These are phyloP conservation scores for Ligdia adustata DNA, from an alignment of 2,888 invertebrate genomes.

Conservation along the genomic window DNA sequence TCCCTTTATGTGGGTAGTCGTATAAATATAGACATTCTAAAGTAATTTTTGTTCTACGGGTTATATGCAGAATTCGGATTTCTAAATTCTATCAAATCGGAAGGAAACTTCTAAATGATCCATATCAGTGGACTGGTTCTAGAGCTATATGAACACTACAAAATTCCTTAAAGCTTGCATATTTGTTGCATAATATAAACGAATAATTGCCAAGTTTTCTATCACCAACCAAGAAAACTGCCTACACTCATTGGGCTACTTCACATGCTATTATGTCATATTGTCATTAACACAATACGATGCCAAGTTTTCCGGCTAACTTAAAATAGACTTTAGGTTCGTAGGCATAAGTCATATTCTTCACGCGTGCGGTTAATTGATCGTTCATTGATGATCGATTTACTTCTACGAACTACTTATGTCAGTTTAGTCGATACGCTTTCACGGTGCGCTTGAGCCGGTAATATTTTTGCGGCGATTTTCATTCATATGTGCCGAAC, in stretches of 20 bases:
- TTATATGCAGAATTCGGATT: too few relatives aligned
- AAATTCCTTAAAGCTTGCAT: too few relatives aligned
- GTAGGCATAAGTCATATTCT: conserved; percentile 27
- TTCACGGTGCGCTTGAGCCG: conserved; percentile 10
- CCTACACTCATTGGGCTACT: conserved; percentile 25
- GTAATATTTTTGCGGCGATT: not conserved
- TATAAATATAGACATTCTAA: too few relatives aligned
- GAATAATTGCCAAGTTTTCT: not conserved
- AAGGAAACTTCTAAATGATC: too few relatives aligned
- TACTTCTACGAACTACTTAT: conserved; percentile 16
- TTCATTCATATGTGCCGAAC: not conserved
- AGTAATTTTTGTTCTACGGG: too few relatives aligned
- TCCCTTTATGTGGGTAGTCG: too few relatives aligned
- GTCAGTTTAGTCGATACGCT: conserved; percentile 22
- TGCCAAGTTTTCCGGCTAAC: conserved; percentile 34
- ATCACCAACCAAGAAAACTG: conserved; percentile 1
- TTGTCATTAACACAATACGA: conserved; percentile 38
- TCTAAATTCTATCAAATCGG: too few relatives aligned
- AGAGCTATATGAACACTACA: too few relatives aligned
- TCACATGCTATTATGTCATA: conserved; percentile 34
- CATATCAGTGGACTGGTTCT: too few relatives aligned
- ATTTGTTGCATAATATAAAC: too few relatives aligned
- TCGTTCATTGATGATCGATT: conserved; percentile 30
- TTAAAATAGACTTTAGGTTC: conserved; percentile 30
- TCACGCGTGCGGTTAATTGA: conserved; percentile 15